Base-by-base conservation (phyloP, 2,113 vertebrate genomes). In the Catharus fuscescens region DNA sequence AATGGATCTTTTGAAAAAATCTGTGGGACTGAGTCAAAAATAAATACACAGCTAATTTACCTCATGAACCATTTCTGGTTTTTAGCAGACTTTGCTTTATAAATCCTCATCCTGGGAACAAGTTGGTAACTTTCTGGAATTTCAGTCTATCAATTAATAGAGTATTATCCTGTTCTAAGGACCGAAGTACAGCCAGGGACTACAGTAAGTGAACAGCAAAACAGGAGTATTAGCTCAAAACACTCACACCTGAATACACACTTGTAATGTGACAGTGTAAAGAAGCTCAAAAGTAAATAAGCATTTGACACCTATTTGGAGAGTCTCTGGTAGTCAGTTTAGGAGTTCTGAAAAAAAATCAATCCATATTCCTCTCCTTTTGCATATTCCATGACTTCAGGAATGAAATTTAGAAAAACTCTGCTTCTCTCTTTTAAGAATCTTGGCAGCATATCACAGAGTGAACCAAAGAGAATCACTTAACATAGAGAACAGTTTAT, bases 401-500 rank as follows among this genome's bases (percentile, higher is more conserved):
- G 62, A 95, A 86, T 80, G 86, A 91, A 87, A 73, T 80, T 47
- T 36, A 5, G 50, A 85, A 86, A 91, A 36, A 1, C 57, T 67
- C 48, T 66, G 45, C 78, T 61, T 44, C 92, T 91, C 72, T 95
- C 85, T 81, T 93, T 48, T 26, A 88, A 95, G 38, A 91, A 44
- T 77, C 57, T 85, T 80, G 95, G 26, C 71, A 94, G 90, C 17
- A 3, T 69, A 96, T 85, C 81, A 91, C 74, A 94, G 86, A 69
- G 34, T 59, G 77, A 69, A 80, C 40, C 76, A 86, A 82, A 96
- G 80, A 96, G 92, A 88, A 93, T 79, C 82, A 71, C 42, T 93
- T 95, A 92, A 96, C 94, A 94, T 18, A 92, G 86, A 95, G 79
- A 94, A 90, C 42, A 85, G 69, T 71, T 93, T 94, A 93, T 97